Base-by-base conservation (phyloP, 2,888 invertebrate genomes). In the Morpho achilles region DNA sequence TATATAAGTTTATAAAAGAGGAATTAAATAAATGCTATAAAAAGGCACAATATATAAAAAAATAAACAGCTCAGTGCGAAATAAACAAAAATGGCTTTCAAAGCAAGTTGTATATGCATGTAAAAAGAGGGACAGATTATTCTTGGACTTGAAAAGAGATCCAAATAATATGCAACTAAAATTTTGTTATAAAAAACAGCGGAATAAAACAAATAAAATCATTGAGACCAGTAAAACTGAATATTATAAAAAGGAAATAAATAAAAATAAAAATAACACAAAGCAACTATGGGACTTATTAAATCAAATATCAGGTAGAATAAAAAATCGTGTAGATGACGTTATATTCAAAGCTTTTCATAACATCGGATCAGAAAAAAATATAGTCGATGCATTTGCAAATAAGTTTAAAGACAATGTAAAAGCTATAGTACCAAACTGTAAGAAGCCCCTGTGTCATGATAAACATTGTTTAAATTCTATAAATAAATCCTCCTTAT, bases 141-240 rank as follows among this genome's bases (percentile, higher is more conserved):
- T 16, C 16, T 16, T 16, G 1, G 22, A 16, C 8, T 54, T 55
- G 53, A 52, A 44, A 42, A 56, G 53, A 5, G 10, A 10, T 22
- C 41, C 50, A 9, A 42, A 43, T 41, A 40, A 63, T 39, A 8
- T 32, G 8, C 44, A 49, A 50, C 42, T 45, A 53, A 53, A 58
- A 51, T 32, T 57, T 32, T 42, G 54, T 8, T 61, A 61, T 48
- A 61, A 58, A 48, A 60, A 53, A 60, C 50, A 16, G 4, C 49
- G 59, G 1, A 62, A 62, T 50, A 62, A 58, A 58, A n/a, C 56
- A 4, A 41, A 58, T 48, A 58, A 56, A 53, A 10, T 58, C 5
- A 7, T 62, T 16, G 16, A 41, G 58, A 6, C 47, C 7, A 53
- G 47, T 58, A 55, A 53, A 50, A 62, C 60, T 7, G 44, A 16